Evolutionary conservation across 2,888 invertebrate species (phyloP).

Genomic region (Cordylochernes scorpioides): DNA sequence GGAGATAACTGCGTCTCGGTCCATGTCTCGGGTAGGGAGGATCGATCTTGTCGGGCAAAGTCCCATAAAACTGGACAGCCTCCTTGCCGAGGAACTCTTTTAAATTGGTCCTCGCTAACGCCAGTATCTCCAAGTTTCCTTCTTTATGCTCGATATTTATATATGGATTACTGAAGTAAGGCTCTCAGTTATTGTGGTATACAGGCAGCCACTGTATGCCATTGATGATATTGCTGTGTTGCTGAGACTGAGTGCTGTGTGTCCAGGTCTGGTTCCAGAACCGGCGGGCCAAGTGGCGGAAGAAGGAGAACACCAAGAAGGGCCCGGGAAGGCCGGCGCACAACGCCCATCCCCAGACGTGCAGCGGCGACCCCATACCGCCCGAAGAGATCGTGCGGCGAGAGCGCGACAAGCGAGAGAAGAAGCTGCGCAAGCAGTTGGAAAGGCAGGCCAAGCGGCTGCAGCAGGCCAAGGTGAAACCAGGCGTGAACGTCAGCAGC

Average conservation of each 20-base stretch:
- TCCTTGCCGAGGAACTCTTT: too few species aligned
- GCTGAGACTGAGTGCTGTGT: constrained; percentile 2
- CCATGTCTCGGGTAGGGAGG: too few species aligned
- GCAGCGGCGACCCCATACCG: constrained; percentile 86
- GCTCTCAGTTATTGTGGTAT: too few species aligned
- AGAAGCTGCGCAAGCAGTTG: constrained; percentile 56
- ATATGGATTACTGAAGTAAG: too few species aligned
- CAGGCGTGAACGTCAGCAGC: constrained; percentile 11
- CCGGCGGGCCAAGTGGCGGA: constrained; percentile 92
- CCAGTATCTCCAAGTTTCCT: too few species aligned
- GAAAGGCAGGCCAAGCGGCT: constrained; percentile 75
- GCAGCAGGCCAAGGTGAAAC: constrained; percentile 9
- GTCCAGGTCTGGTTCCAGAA: constrained; percentile 98
- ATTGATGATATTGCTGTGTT: background rate
- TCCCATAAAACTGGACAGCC: too few species aligned
- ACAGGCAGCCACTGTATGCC: too few species aligned
- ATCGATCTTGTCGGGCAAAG: too few species aligned
- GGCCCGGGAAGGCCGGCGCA: constrained; percentile 94
- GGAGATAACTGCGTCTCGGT: too few species aligned
- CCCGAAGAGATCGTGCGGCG: constrained; percentile 31
- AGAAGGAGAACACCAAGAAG: constrained; percentile 95
- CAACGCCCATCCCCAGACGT: constrained; percentile 91
- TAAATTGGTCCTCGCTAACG: too few species aligned
- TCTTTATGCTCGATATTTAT: too few species aligned
- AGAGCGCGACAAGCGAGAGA: constrained; percentile 22